Percentiles rank a stretch among this genome's conserved stretches.
These are phyloP conservation scores for Fissipunctia ypsillon DNA, from an alignment of 2,888 invertebrate species.

Conservation along the genomic window DNA sequence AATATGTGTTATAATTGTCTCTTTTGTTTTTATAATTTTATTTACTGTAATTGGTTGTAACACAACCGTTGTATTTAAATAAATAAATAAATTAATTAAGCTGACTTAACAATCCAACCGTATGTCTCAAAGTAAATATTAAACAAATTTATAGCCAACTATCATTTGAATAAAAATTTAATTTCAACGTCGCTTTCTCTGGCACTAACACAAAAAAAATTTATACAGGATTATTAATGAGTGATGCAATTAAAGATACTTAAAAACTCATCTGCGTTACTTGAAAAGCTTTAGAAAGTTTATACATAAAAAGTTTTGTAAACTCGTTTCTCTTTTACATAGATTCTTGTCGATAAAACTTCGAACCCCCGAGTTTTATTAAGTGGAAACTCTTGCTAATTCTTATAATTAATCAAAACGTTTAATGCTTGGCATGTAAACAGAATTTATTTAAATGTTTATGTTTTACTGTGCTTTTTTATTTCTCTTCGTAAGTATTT, in stretches of 20 bases:
- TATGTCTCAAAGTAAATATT: conserved; percentile 39
- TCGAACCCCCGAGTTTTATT: conserved; percentile 54
- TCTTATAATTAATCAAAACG: conserved; percentile 59
- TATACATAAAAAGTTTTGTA: conserved; percentile 54
- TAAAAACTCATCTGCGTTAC: conserved; percentile 23
- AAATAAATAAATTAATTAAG: too few species aligned
- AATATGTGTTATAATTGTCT: too few species aligned
- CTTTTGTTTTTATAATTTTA: too few species aligned
- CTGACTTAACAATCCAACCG: neutral
- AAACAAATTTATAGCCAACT: conserved; percentile 31
- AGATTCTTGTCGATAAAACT: conserved; percentile 46
- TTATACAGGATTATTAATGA: conserved; percentile 32
- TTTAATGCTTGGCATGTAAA: conserved; percentile 52
- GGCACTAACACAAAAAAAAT: conserved; percentile 19
- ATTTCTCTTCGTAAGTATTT: neutral
- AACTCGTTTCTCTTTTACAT: conserved; percentile 35
- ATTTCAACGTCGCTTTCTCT: conserved; percentile 28
- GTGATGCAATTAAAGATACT: conserved; percentile 41
- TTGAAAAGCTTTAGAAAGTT: conserved; percentile 47
- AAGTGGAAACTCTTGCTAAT: conserved; percentile 61
- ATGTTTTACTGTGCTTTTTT: neutral
- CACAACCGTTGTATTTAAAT: too few species aligned
- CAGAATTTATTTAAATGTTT: neutral
- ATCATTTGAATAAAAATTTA: conserved; percentile 29
- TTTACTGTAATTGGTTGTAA: too few species aligned